Evolutionary conservation across 2,113 vertebrate genomes (phyloP), one percentile per base, ranked within the genome.

Genomic region (Lasiurus cinereus): DNA sequence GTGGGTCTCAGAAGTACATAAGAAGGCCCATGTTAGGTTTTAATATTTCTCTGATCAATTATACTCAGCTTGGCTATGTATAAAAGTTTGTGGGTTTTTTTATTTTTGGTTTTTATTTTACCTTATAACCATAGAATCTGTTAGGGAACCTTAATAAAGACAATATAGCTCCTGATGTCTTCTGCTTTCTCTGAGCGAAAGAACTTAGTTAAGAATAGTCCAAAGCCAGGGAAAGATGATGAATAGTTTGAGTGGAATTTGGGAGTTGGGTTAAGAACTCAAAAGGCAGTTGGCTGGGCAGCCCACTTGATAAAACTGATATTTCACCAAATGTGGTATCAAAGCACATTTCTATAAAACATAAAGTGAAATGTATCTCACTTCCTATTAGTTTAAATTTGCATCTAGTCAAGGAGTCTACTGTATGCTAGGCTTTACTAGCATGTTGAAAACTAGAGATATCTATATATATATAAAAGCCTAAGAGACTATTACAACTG

Each of bases 301-400:
- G 67, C 73, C 18, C 29, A 76, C 31, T 69, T 36, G 50, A 87
- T 52, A 87, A 66, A 79, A 76, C 4, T 19, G 33, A 39, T 70
- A 50, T 48, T 77, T 94, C 70, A 52, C 33, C 73, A 52, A 86
- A 50, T 14, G 39, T 85, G 64, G 31, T 64, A 16, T 86, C 95
- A 50, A 56, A 72, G 13, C 3, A 1, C 89, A 43, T 84, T 93
- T 93, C 73, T 95, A 15, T 24, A 27, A 83, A 88, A 79, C 33
- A 39, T 9, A 27, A 78, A 79, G 31, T 62, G 24, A 90, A 64
- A n/a, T 6, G 0, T 50, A 22, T 84, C 24, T 93, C 7, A 22
- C 14, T 90, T 29, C 39, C 52, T 6, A 76, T 24, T 54, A 27
- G 8, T 91, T 82, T 82, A 82, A 83, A 69, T 79, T 74, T 87